Evolutionary conservation across 1,140 invertebrate genomes (phyloP).

Genomic region (Homalodisca vitripennis): DNA sequence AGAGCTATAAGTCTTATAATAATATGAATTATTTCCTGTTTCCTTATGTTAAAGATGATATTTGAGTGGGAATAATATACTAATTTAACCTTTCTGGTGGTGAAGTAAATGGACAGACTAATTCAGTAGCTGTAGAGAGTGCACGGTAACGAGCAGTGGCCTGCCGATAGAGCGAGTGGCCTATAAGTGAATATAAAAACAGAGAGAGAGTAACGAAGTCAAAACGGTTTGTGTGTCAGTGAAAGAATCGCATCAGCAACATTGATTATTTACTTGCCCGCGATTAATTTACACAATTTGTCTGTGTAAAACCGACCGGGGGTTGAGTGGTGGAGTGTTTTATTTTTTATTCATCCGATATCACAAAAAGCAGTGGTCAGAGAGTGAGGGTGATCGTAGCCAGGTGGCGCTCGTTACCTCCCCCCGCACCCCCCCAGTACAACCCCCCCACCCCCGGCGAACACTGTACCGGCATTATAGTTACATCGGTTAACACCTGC

Average conservation of each 20-base stretch:
- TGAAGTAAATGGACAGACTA: too few relatives aligned
- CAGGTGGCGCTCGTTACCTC: not conserved
- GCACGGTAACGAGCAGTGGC: too few relatives aligned
- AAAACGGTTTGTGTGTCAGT: not conserved
- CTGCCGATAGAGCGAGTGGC: too few relatives aligned
- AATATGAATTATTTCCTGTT: too few relatives aligned
- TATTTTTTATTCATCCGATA: conserved; percentile 28
- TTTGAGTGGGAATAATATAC: too few relatives aligned
- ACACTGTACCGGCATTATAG: conserved; percentile 25
- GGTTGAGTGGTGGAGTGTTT: conserved; percentile 16
- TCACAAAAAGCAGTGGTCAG: conserved; percentile 28
- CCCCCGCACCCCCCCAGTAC: not conserved
- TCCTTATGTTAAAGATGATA: too few relatives aligned
- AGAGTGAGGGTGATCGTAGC: not conserved
- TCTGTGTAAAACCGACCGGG: conserved; percentile 16
- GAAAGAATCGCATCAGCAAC: conserved; percentile 4
- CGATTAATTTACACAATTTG: conserved; percentile 29
- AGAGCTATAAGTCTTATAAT: too few relatives aligned
- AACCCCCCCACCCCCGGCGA: not conserved
- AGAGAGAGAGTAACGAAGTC: not conserved
- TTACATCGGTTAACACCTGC: conserved; percentile 28
- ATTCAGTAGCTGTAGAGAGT: too few relatives aligned
- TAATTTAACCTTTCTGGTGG: too few relatives aligned
- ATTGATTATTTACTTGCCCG: conserved; percentile 23
- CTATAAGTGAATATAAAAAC: too few relatives aligned